Percentiles rank a stretch among this genome's conserved stretches.
Conservation (phyloP, 1,140 invertebrate genomes). For the Drosophila lacertosa region DNA sequence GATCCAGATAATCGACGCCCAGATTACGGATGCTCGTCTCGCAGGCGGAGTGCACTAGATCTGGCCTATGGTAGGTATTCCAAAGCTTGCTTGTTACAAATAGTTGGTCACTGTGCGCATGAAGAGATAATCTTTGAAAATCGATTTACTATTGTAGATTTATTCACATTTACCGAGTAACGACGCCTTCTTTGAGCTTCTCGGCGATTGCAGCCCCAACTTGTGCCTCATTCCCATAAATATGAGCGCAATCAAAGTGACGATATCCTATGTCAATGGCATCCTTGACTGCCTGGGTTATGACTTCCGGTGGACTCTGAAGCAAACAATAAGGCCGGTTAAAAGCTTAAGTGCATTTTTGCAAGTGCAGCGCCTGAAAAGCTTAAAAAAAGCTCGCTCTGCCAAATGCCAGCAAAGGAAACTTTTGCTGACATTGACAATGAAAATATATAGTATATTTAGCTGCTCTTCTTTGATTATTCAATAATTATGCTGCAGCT, state of each 20-base stretch:
- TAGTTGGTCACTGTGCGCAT: slow-evolving; percentile 86
- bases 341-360: slow-evolving; percentile 22
- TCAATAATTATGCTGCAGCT: slow-evolving; percentile 30
- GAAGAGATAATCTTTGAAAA: background rate
- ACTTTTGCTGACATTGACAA: slow-evolving; percentile 45
- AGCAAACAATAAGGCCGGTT: slow-evolving; percentile 14
- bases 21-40: slow-evolving; percentile 87
- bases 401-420: background rate
- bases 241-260: slow-evolving; percentile 92
- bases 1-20: slow-evolving; percentile 89
- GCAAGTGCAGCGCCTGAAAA: slow-evolving; percentile 27
- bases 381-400: slow-evolving; percentile 15
- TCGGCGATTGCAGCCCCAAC: slow-evolving; percentile 88
- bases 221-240: slow-evolving; percentile 91
- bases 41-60: slow-evolving; percentile 71
- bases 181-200: slow-evolving; percentile 86
- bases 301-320: slow-evolving; percentile 89
- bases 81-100: slow-evolving; percentile 87
- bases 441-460: slow-evolving; percentile 20
- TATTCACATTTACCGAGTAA: slow-evolving; percentile 85
- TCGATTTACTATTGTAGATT: background rate
- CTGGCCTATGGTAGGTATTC: slow-evolving; percentile 75
- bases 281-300: slow-evolving; percentile 89
- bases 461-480: slow-evolving; percentile 35
- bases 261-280: slow-evolving; percentile 91